Evolutionary conservation across 92 coral and sea anemone species (phyloP).

Genomic region (Phenganax subtilis): DNA sequence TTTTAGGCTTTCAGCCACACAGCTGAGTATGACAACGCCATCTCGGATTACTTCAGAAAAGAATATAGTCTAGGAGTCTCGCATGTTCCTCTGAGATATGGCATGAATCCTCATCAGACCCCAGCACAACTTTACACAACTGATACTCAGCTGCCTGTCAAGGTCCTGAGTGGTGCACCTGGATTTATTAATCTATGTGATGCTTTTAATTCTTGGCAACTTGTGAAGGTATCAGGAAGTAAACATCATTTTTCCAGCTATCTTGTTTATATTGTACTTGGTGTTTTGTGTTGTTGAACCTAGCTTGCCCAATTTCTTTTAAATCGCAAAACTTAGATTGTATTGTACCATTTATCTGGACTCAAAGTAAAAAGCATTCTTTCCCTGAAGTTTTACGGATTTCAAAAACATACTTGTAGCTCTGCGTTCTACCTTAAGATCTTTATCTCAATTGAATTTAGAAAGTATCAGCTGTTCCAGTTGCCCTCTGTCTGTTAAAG

Average conservation of each 20-base stretch:
- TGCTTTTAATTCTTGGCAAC: slow-evolving; percentile 96
- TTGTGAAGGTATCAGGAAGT: slow-evolving; percentile 62
- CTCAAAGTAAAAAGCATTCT: not conserved
- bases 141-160: slow-evolving; percentile 80
- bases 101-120: slow-evolving; percentile 97
- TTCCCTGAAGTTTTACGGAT: too few relatives aligned
- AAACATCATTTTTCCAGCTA: not conserved
- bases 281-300: too few relatives aligned
- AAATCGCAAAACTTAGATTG: too few relatives aligned
- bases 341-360: not conserved
- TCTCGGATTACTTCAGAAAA: slow-evolving; percentile 90
- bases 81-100: slow-evolving; percentile 79
- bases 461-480: too few relatives aligned
- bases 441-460: too few relatives aligned
- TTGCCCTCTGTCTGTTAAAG: too few relatives aligned
- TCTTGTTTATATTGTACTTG: too few relatives aligned
- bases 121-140: slow-evolving; percentile 85
- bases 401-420: too few relatives aligned
- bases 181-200: slow-evolving; percentile 97
- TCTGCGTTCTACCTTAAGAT: too few relatives aligned
- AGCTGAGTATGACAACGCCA: slow-evolving; percentile 85
- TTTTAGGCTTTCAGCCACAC: slow-evolving; percentile 86
- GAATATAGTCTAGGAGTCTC: slow-evolving; percentile 80
- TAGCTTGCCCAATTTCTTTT: too few relatives aligned
- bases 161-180: slow-evolving; percentile 86